phyloP scores from a whole-genome alignment of 2,113 vertebrate species.

The Passer domesticus region DNA sequence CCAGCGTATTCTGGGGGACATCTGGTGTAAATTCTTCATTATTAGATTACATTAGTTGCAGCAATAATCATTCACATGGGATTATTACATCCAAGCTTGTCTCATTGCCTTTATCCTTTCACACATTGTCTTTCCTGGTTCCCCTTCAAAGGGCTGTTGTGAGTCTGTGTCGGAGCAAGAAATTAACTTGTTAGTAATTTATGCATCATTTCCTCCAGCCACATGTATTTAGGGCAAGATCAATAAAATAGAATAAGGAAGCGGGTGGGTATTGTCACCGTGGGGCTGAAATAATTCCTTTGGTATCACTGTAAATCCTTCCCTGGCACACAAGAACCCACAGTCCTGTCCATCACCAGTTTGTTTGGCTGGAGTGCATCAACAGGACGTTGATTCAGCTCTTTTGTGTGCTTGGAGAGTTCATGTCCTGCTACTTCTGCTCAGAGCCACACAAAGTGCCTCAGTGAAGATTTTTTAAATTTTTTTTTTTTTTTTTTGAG shows the following conservation, averaged over 20 bases:
- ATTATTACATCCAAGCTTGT: slow-evolving; percentile 66
- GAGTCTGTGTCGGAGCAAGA: slow-evolving; percentile 38
- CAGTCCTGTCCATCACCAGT: background rate
- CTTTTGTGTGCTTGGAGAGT: background rate
- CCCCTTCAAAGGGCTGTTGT: slow-evolving; percentile 48
- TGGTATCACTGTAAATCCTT: slow-evolving; percentile 46
- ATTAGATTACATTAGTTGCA: slow-evolving; percentile 69
- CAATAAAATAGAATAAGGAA: slow-evolving; percentile 62
- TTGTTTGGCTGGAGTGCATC: background rate
- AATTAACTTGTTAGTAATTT: slow-evolving; percentile 67
- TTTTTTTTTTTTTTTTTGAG: background rate
- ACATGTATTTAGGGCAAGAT: slow-evolving; percentile 53
- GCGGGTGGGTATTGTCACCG: background rate
- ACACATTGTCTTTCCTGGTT: slow-evolving; percentile 58
- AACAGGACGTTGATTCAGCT: background rate
- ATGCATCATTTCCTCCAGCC: slow-evolving; percentile 62
- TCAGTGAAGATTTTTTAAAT: background rate
- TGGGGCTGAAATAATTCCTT: slow-evolving; percentile 50
- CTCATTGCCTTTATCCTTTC: slow-evolving; percentile 63
- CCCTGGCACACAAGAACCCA: background rate
- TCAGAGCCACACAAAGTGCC: background rate
- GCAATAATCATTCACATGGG: slow-evolving; percentile 63
- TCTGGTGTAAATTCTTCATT: slow-evolving; percentile 63
- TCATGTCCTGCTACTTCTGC: background rate
- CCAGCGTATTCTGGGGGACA: slow-evolving; percentile 50